These are phyloP conservation scores for Cylindroiulus punctatus DNA, from an alignment of 2,888 invertebrate species.

Conservation along the genomic window DNA sequence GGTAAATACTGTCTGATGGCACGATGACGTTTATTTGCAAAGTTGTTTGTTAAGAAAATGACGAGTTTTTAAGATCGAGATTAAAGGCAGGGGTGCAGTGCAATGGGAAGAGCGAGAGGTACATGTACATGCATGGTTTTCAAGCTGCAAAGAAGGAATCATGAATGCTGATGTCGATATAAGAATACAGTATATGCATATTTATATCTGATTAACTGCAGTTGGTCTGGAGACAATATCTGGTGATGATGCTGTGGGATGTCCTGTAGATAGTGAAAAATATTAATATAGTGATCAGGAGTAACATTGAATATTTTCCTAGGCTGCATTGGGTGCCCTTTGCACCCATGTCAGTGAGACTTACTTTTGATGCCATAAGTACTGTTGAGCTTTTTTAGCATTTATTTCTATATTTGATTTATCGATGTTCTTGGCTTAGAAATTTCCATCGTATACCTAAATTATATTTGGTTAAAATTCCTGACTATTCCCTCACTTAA, in stretches of 20 bases:
- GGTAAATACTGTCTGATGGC: neutral
- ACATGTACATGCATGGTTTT: slow-evolving; percentile 39
- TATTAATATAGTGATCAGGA: slow-evolving; percentile 19
- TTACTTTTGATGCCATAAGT: too few relatives aligned
- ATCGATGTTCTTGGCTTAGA: too few relatives aligned
- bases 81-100: neutral
- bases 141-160: slow-evolving; percentile 25
- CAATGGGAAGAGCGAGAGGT: neutral
- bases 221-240: neutral
- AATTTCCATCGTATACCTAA: too few relatives aligned
- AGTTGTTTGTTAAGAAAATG: neutral
- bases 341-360: too few relatives aligned
- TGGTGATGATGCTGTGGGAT: slow-evolving; percentile 34
- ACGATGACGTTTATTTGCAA: neutral
- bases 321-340: neutral
- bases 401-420: too few relatives aligned
- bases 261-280: slow-evolving; percentile 34
- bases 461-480: too few relatives aligned
- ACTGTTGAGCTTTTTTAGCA: too few relatives aligned
- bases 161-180: slow-evolving; percentile 38
- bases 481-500: too few relatives aligned
- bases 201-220: slow-evolving; percentile 5
- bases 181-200: neutral
- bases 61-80: neutral
- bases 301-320: neutral